Evolutionary conservation across 2,797 vertebrate genomes (phyloP).

Genomic region (Myoxocephalus aenaeus): DNA sequence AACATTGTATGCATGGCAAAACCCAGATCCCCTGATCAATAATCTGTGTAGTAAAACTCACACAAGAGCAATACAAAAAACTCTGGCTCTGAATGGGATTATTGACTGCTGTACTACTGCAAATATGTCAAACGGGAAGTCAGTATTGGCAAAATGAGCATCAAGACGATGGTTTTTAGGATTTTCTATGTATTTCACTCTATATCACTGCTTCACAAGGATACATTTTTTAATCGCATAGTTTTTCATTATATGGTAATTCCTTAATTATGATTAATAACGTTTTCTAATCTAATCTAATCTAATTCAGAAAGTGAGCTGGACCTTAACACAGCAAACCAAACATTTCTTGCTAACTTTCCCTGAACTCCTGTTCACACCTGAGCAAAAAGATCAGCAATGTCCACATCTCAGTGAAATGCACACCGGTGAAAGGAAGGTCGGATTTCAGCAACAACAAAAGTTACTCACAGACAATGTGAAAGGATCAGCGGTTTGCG

Average conservation of each 20-base stretch:
- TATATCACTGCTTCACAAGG: no score
- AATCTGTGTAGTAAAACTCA: constrained; percentile 24
- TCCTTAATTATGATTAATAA: no score
- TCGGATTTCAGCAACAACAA: constrained; percentile 49
- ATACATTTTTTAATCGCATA: neutral
- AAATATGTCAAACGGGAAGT: constrained; percentile 15
- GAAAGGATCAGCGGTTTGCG: neutral
- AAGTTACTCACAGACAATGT: constrained; percentile 48
- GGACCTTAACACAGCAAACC: neutral
- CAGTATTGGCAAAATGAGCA: no score
- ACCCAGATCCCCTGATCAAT: constrained; percentile 40
- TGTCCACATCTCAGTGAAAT: constrained; percentile 42
- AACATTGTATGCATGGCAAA: constrained; percentile 21
- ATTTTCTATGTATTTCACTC: neutral
- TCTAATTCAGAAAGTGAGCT: neutral
- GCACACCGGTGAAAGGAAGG: constrained; percentile 35
- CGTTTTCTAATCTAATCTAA: no score
- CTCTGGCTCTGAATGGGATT: constrained; percentile 25
- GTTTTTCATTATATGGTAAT: neutral
- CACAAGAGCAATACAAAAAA: constrained; percentile 33
- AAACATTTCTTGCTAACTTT: neutral
- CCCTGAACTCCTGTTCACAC: constrained; percentile 43
- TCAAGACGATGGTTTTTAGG: neutral
- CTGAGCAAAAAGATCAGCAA: constrained; percentile 38
- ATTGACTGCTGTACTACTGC: constrained; percentile 25